Evolutionary conservation across 2,888 invertebrate species (phyloP), one percentile per base, ranked within the genome.

Genomic region (Amiota minor): DNA sequence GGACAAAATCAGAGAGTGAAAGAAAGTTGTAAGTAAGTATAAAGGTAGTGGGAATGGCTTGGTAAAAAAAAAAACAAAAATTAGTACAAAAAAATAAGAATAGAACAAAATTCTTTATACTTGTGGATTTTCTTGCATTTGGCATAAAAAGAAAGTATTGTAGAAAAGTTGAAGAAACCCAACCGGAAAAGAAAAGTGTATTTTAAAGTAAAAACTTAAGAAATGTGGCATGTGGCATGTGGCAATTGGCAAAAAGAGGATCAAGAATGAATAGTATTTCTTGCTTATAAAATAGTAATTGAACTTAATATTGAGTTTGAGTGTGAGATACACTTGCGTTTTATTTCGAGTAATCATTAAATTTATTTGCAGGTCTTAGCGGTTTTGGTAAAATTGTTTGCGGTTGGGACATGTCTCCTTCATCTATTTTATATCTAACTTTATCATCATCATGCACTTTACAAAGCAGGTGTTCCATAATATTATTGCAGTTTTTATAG

Each of bases 201-300:
- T 23, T 23, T 23, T 1, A 2, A 23, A 23, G 23, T 23, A 23
- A 23, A 23, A 14, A 16, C 56, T 14, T 2, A 20, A 18, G 56
- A 56, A 56, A 56, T 56, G 35, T 6, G 35, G 2, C 35, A 16
- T 56, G 16, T 56, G 14, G 56, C 56, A 16, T 56, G 2, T 35
- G 35, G 35, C 35, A 35, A 35, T 6, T 35, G 35, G 3, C 1
- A 2, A 23, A 23, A 23, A 23, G 1, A 23, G 23, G 35, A 6
- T 6, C 2, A 35, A 35, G 23, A 1, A 23, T 23, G 1, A 23
- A 35, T 35, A 35, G 35, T 35, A 6, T 35, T 20, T 2, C 16
- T 10, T 56, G 56, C 20, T n/a, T 16, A 56, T 56, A 56, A 56
- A 56, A 18, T 56, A 56, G 56, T 56, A 9, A 56, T 56, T 18